Percentiles rank a stretch among this genome's conserved stretches.
phyloP scores from a whole-genome alignment of 2,113 vertebrate genomes.

The Seriola rivoliana region DNA sequence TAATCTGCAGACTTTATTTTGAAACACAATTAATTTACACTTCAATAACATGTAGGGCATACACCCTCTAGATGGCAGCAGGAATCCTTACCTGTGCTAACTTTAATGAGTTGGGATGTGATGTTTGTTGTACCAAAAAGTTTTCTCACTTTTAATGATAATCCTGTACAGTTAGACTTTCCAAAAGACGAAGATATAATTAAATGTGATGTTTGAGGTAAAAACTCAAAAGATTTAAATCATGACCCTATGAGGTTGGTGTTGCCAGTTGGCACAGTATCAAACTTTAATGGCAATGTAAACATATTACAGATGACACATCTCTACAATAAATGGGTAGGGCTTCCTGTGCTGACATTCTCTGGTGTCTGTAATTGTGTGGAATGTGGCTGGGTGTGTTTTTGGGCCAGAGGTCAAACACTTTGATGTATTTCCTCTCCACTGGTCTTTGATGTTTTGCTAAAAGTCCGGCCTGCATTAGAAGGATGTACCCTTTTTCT shows the following conservation, averaged over 20 bases:
- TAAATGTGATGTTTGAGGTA: conserved; percentile 8
- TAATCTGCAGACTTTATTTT: background rate
- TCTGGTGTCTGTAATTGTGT: conserved; percentile 74
- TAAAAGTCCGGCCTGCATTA: conserved; percentile 19
- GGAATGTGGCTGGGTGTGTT: conserved; percentile 77
- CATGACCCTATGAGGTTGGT: background rate
- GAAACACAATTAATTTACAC: background rate
- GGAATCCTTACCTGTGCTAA: background rate
- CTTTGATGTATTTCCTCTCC: conserved; percentile 77
- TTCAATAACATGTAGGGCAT: background rate
- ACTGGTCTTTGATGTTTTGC: conserved; percentile 63
- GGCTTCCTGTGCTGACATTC: conserved; percentile 60
- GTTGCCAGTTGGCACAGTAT: conserved; percentile 46
- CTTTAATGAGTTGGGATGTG: background rate
- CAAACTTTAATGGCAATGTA: conserved; percentile 52
- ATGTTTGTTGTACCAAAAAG: background rate
- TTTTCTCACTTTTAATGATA: background rate
- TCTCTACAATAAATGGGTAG: conserved; percentile 51
- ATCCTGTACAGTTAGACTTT: conserved; percentile 3
- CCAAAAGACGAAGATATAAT: conserved; percentile 29
- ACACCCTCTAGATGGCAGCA: conserved; percentile 69
- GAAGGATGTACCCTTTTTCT: conserved; percentile 27
- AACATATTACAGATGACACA: conserved; percentile 55
- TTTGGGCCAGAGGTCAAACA: conserved; percentile 73
- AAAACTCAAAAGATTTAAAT: conserved; percentile 6